Evolutionary conservation across 2,888 invertebrate species (phyloP).

Genomic region (Papilio elwesi): DNA sequence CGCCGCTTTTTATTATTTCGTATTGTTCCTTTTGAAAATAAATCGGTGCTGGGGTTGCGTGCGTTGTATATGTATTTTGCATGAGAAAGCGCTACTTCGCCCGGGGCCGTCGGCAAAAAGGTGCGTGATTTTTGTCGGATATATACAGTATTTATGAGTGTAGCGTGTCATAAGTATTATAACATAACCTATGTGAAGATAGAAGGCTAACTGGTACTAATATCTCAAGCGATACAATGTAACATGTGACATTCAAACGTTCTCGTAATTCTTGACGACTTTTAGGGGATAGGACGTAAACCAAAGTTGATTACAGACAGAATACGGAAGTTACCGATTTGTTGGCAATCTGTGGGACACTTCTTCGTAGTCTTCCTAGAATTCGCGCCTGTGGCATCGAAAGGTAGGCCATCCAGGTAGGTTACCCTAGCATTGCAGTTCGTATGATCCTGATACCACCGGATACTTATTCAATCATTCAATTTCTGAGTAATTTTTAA

Average conservation of each 20-base stretch:
- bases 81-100: conserved; percentile 59
- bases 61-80: conserved; percentile 60
- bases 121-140: conserved; percentile 65
- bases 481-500: too few species aligned
- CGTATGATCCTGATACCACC: too few species aligned
- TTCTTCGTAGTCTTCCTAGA: too few species aligned
- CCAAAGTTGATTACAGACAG: neutral
- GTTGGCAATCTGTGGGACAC: too few species aligned
- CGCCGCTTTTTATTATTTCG: conserved; percentile 57
- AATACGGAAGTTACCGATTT: neutral
- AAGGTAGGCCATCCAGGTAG: too few species aligned
- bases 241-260: neutral
- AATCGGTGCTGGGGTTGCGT: conserved; percentile 58
- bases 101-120: conserved; percentile 52
- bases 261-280: neutral
- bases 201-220: neutral
- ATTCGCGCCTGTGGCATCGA: too few species aligned
- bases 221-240: conserved; percentile 1
- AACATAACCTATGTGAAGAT: conserved; percentile 48
- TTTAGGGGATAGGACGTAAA: neutral
- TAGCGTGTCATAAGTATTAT: conserved; percentile 57
- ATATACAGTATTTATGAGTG: conserved; percentile 57
- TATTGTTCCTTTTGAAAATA: conserved; percentile 58
- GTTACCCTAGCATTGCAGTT: too few species aligned
- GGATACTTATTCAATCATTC: too few species aligned